Conservation (phyloP, 1,140 invertebrate genomes). For the Cydia pomonella region DNA sequence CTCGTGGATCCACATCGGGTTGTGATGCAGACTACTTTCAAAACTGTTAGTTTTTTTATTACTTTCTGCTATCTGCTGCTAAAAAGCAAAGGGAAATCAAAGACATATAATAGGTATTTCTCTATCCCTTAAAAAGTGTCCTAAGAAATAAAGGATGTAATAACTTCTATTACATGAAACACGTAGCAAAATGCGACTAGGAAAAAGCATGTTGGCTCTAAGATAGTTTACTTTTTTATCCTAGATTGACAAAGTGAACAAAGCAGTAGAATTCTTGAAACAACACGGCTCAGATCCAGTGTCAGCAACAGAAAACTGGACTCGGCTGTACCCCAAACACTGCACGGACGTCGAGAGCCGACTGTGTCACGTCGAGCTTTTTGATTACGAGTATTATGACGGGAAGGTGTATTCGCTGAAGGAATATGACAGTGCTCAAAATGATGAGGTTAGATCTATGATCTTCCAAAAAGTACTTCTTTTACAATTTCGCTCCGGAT, state of each 20-base stretch:
- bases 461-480: not conserved
- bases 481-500: no score
- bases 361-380: constrained; percentile 51
- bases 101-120: no score
- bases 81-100: no score
- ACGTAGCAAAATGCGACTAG: no score
- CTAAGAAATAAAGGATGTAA: no score
- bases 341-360: constrained; percentile 60
- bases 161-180: no score
- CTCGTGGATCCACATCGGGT: constrained; percentile 50
- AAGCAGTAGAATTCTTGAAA: constrained; percentile 63
- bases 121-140: no score
- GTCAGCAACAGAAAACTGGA: constrained; percentile 53
- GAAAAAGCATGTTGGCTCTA: no score
- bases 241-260: constrained; percentile 60
- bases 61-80: no score
- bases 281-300: constrained; percentile 51
- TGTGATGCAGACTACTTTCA: constrained; percentile 41
- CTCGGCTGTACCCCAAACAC: constrained; percentile 59
- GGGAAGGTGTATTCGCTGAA: constrained; percentile 47
- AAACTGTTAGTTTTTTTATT: constrained; percentile 50
- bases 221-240: no score
- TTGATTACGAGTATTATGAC: constrained; percentile 58
- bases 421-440: constrained; percentile 37
- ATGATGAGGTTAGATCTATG: constrained; percentile 34